phyloP scores from a whole-genome alignment of 1,140 invertebrate genomes.

The Pogonomyrmex californicus region DNA sequence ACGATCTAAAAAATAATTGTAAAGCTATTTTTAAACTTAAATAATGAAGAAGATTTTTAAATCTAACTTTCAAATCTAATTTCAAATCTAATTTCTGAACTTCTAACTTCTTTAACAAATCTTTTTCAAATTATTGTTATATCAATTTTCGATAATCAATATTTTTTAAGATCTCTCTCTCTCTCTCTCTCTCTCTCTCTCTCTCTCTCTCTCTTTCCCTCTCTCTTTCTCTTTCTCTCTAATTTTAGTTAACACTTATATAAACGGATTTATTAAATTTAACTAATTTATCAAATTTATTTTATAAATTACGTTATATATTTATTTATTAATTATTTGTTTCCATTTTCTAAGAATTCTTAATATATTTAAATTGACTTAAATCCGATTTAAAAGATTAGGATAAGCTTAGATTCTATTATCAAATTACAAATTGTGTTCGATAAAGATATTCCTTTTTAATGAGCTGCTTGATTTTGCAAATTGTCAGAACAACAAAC shows the following conservation, averaged over 20 bases:
- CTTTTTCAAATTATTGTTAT: not conserved
- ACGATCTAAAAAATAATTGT: not conserved
- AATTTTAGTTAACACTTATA: not conserved
- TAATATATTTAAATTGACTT: not conserved
- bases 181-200: not conserved
- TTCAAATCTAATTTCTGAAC: no score
- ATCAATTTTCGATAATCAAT: not conserved
- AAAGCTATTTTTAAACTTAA: not conserved
- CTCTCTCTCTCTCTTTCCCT: not conserved
- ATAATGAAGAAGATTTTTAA: not conserved
- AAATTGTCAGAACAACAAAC: not conserved
- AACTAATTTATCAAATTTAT: not conserved
- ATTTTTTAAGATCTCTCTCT: not conserved
- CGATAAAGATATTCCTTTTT: not conserved
- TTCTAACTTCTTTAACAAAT: no score
- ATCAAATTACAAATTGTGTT: not conserved
- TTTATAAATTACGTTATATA: not conserved
- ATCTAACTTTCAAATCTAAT: no score
- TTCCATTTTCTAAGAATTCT: not conserved
- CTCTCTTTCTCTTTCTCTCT: not conserved
- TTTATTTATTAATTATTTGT: not conserved
- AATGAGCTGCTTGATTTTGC: not conserved
- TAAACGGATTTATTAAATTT: not conserved
- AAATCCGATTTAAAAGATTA: not conserved
- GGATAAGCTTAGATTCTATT: not conserved